Evolutionary conservation across 2,888 invertebrate genomes (phyloP), one percentile per base, ranked within the genome.

Genomic region (Pseudococcus jackbeardsleyi): DNA sequence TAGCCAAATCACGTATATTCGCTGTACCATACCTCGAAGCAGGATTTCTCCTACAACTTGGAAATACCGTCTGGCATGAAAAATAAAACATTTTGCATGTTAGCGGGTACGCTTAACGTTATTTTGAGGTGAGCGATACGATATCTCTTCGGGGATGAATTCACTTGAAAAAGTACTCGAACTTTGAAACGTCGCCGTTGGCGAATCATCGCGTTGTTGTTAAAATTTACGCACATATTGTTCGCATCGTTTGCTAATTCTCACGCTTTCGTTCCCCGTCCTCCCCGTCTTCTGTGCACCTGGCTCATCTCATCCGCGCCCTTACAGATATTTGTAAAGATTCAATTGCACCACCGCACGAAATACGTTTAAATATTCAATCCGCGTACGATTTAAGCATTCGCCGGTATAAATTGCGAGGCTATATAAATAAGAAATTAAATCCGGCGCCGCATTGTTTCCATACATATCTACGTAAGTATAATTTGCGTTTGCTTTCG

Each of bases 11-110:
- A 68, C 68, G 68, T 68, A 42, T 8, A 68, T 68, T 68, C 68
- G 9, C 22, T 68, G 68, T 68, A 26, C 68, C 68, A 68, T 68
- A 68, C 26, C 68, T 68, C 68, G 12, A 68, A 26, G 68, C 68
- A 68, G 68, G 68, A 68, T 68, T 68, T 68, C 54, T 9, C 68
- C 68, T 22, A 26, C 68, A 68, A 68, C 22, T 68, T 26, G 22
- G 68, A 68, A 68, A 68, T 68, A 68, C 22, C 68, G 26, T 68
- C 22, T 68, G 26, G 68, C 26, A 68, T 68, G 22, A 68, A 68
- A 68, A 68, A 68, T 68, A 68, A 68, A 68, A 68, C 68, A 68
- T 68, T 68, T 68, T 68, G 68, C 68, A 68, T 68, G 68, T 68
- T 68, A 68, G 6, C 68, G 68, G 68, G 26, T 68, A 15, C 26